A percentile compares a stretch with the other conserved stretches of the same genome.
These are phyloP conservation scores for Zaprionus capensis DNA, from an alignment of 1,140 invertebrate genomes.

Conservation along the genomic window DNA sequence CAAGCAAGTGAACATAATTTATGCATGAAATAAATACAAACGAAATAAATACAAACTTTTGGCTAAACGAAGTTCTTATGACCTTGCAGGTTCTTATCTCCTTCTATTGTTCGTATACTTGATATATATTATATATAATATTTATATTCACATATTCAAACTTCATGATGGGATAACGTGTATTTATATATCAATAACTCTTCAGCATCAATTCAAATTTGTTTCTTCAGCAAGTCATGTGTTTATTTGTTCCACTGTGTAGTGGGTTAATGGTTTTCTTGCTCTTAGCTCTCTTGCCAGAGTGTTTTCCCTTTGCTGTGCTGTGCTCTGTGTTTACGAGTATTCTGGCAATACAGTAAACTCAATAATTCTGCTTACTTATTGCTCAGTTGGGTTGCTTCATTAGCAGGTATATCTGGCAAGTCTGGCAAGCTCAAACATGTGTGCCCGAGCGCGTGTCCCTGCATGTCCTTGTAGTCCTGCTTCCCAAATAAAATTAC, in stretches of 20 bases:
- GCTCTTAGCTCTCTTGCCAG: not conserved
- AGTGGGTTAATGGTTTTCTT: slow-evolving; percentile 7
- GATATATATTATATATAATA: not conserved
- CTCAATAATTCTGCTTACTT: slow-evolving; percentile 48
- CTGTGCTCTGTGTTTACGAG: slow-evolving; percentile 18
- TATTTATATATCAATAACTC: not conserved
- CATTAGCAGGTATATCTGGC: slow-evolving; percentile 39
- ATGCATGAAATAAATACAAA: not conserved
- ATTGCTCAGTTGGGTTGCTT: slow-evolving; percentile 34
- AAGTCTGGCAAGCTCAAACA: slow-evolving; percentile 16
- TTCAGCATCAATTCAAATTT: not conserved
- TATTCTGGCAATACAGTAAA: slow-evolving; percentile 36
- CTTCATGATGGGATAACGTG: too few species aligned
- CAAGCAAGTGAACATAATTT: not conserved
- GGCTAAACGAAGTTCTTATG: not conserved
- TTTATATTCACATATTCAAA: too few species aligned
- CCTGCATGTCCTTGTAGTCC: slow-evolving; percentile 20
- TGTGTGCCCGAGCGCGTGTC: not conserved
- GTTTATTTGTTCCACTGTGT: slow-evolving; percentile 3
- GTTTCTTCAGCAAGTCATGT: not conserved
- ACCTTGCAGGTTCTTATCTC: too few species aligned
- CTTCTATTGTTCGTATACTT: not conserved
- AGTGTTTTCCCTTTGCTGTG: not conserved
- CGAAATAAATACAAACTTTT: not conserved
- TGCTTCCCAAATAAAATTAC: slow-evolving; percentile 42